Base-by-base conservation (phyloP, 2,888 invertebrate species). In the Drosophila monieri region DNA sequence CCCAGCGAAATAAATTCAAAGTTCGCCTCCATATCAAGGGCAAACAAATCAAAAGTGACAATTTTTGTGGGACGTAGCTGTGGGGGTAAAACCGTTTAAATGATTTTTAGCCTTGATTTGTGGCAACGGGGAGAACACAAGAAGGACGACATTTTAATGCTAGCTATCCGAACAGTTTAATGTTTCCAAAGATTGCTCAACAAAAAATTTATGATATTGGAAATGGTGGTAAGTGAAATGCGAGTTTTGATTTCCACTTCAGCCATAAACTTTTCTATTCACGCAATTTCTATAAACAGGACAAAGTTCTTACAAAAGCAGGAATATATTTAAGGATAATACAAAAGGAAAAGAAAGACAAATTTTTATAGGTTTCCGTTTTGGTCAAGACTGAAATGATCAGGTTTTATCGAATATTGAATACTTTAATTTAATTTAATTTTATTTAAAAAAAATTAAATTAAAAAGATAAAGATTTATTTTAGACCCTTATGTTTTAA, bases 11-110 rank as follows among this genome's bases (percentile, higher is more conserved):
- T 83, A 85, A 79, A 77, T 83, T 72, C 64, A 59, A 74, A 80
- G 65, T 83, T 78, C 53, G 61, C 49, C 67, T 67, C 67, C 72
- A 56, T 73, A 81, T 81, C 89, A 83, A 88, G 75, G 67, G 60
- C 84, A 84, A 79, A 88, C 88, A 88, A 88, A 85, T 88, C 89
- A 88, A 83, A 87, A 77, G 73, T 71, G 88, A 83, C 88, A 76
- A 76, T 78, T 75, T 75, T 53, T 37, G 18, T 32, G 39, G 39
- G 49, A 44, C 21, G 43, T 9, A 12, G 21, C 10, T 21, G 23
- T 21, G 53, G 12, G 44, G 21, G 48, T 51, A 51, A 68, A 75
- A 85, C 54, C 73, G 73, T 71, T 83, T 76, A 84, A 85, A 76
- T 85, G 80, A 85, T 83, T 83, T 73, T 83, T 53, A 65, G 47